Conservation (phyloP, 2,888 invertebrate species). For the Bombylius discolor region DNA sequence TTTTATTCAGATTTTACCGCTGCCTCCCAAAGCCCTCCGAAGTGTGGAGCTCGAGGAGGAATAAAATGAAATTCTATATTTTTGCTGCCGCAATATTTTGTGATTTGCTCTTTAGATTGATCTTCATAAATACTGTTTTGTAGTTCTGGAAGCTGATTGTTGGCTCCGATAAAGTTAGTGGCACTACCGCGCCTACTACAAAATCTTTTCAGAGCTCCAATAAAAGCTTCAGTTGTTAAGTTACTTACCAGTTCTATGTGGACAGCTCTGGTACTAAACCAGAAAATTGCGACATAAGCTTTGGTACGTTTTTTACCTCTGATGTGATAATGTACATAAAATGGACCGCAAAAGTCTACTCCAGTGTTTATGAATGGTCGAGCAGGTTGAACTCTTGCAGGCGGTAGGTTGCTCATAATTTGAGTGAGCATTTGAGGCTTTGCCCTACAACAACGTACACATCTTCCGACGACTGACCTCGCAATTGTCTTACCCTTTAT, state of each 20-base stretch:
- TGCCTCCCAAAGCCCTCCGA: too few relatives aligned
- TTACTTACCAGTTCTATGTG: conserved; percentile 9
- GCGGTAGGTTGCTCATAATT: conserved; percentile 20
- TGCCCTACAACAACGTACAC: conserved; percentile 11
- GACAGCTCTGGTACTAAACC: conserved; percentile 11
- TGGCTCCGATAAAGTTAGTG: conserved; percentile 1
- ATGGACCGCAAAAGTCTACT: conserved; percentile 8
- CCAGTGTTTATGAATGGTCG: conserved; percentile 10
- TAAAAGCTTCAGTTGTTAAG: conserved; percentile 11
- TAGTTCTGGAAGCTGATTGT: too few relatives aligned
- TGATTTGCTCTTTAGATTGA: too few relatives aligned
- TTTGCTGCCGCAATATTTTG: too few relatives aligned
- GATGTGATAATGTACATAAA: conserved; percentile 3
- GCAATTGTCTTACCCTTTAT: conserved; percentile 11
- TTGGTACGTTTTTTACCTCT: conserved; percentile 7
- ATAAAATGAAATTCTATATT: too few relatives aligned
- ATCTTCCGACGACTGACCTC: conserved; percentile 10
- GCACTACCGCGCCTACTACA: conserved; percentile 4
- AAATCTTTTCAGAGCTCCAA: conserved; percentile 10
- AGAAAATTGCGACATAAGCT: conserved; percentile 10
- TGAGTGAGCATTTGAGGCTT: conserved; percentile 11
- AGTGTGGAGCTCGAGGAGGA: too few relatives aligned
- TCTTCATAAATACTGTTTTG: too few relatives aligned
- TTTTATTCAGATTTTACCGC: too few relatives aligned
- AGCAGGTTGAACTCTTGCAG: conserved; percentile 6